Evolutionary conservation across 2,888 invertebrate genomes (phyloP).

Genomic region (Volucella bombylans): DNA sequence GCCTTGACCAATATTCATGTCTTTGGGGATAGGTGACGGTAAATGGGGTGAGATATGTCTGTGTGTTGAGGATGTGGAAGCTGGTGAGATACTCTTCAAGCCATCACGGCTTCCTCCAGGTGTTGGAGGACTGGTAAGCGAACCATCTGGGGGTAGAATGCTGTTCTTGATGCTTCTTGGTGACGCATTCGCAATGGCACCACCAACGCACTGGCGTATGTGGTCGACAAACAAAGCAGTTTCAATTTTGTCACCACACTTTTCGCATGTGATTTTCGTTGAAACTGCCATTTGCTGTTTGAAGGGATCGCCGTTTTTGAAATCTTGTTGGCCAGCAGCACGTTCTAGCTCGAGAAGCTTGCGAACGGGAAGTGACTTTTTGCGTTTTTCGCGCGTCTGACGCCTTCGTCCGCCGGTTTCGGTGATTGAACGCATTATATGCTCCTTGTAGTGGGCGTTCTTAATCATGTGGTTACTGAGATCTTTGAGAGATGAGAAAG

Average conservation of each 20-base stretch:
- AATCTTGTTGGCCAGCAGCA: conserved; percentile 89
- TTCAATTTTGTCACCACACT: conserved; percentile 97
- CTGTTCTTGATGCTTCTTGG: conserved; percentile 87
- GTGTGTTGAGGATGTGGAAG: conserved; percentile 86
- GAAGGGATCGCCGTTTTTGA: conserved; percentile 87
- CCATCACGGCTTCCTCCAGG: conserved; percentile 85
- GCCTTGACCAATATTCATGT: conserved; percentile 83
- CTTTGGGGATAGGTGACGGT: conserved; percentile 83
- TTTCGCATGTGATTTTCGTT: conserved; percentile 95
- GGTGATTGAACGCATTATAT: conserved; percentile 94
- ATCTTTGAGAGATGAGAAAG: conserved; percentile 96
- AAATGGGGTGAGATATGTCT: conserved; percentile 88
- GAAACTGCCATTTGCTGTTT: conserved; percentile 84
- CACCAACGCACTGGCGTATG: conserved; percentile 94
- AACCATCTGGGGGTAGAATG: conserved; percentile 85
- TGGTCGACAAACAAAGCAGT: conserved; percentile 96
- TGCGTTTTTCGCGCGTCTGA: conserved; percentile 94
- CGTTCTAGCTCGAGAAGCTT: conserved; percentile 94
- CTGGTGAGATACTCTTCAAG: conserved; percentile 85
- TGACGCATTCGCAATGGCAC: conserved; percentile 88
- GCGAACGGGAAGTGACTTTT: conserved; percentile 95
- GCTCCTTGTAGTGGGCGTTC: conserved; percentile 98
- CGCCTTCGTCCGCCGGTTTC: conserved; percentile 91
- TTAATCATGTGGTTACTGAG: conserved; percentile 98
- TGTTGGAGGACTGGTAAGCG: conserved; percentile 84